A percentile compares a stretch with the other conserved stretches of the same genome.
phyloP scores from a whole-genome alignment of 2,797 vertebrate species.

The Florisuga fusca region DNA sequence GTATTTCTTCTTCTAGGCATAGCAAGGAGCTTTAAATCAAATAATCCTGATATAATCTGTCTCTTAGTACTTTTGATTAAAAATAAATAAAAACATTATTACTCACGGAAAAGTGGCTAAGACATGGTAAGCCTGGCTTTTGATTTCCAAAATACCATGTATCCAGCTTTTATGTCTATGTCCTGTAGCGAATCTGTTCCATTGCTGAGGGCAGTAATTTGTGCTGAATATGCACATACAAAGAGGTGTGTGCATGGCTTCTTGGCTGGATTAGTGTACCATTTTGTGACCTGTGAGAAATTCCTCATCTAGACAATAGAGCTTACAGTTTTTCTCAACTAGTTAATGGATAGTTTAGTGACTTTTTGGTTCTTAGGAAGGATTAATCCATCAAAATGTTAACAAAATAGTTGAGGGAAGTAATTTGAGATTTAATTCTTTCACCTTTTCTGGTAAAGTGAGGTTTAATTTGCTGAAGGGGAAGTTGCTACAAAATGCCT shows the following conservation, averaged over 20 bases:
- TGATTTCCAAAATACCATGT: not conserved
- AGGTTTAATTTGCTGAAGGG: not conserved
- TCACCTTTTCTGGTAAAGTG: not conserved
- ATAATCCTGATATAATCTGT: not conserved
- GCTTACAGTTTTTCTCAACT: not conserved
- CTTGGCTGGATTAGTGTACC: not conserved
- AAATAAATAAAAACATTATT: not conserved
- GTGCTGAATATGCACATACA: accelerated
- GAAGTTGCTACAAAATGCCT: not conserved
- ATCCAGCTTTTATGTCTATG: not conserved
- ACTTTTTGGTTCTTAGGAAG: not conserved
- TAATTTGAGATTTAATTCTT: not conserved
- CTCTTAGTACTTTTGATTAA: not conserved
- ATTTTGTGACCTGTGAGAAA: too few species aligned
- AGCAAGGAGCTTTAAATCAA: not conserved
- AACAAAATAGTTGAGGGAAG: not conserved
- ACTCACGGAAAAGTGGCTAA: not conserved
- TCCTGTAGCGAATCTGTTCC: not conserved
- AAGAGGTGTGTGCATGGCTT: not conserved
- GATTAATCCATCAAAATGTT: not conserved
- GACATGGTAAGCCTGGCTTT: not conserved
- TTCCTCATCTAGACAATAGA: not conserved
- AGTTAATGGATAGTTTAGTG: not conserved
- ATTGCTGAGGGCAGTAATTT: not conserved
- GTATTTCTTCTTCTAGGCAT: not conserved